A percentile compares a stretch with the other conserved stretches of the same genome.
Evolutionary conservation across 1,140 invertebrate genomes (phyloP).

Genomic region (Brachionus koreanus): DNA sequence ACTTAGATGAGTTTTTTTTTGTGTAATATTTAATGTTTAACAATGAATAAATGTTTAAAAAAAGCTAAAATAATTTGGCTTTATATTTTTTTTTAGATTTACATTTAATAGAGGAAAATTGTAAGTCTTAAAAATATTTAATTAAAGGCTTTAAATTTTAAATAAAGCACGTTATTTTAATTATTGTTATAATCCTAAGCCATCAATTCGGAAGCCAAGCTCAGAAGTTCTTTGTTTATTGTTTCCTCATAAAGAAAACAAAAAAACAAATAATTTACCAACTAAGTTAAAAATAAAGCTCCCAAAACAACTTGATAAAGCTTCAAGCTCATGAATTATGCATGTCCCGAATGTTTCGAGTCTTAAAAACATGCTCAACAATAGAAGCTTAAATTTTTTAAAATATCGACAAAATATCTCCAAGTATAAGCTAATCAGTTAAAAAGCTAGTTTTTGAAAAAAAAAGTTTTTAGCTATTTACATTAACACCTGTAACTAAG

Average conservation of each 20-base stretch:
- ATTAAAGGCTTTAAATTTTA: background rate
- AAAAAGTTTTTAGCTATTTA: background rate
- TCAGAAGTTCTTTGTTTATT: background rate
- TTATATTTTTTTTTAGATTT: no score
- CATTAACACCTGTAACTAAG: conserved; percentile 3
- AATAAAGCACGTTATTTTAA: background rate
- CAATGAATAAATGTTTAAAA: no score
- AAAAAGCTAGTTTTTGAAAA: background rate
- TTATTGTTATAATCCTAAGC: background rate
- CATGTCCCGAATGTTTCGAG: background rate
- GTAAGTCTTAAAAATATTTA: no score
- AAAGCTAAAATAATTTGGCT: no score
- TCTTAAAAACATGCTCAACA: background rate
- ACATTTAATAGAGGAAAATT: no score
- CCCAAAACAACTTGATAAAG: background rate
- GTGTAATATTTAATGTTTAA: no score
- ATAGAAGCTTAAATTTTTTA: background rate
- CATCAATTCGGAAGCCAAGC: background rate
- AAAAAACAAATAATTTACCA: background rate
- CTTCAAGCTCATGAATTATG: background rate
- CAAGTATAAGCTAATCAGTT: conserved; percentile 6
- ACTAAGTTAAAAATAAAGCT: background rate
- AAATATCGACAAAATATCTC: background rate
- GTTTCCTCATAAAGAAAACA: background rate
- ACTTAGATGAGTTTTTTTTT: no score